Evolutionary conservation across 2,888 invertebrate species (phyloP), one percentile per base, ranked within the genome.

Genomic region (Pemphredon lugubris): DNA sequence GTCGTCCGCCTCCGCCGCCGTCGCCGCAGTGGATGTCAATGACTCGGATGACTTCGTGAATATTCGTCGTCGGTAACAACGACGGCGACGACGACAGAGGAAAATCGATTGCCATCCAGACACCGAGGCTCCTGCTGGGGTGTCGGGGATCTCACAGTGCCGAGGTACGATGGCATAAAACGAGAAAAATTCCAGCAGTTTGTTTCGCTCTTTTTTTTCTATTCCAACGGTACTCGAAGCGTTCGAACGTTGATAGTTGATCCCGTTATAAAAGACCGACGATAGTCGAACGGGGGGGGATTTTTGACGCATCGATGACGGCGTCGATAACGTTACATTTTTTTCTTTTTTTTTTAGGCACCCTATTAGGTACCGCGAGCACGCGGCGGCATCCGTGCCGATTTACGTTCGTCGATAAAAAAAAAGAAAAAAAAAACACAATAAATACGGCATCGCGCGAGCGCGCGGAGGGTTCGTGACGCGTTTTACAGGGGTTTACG

Each of bases 21-120:
- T 82, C 72, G n/a, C n/a, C n/a, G n/a, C 84, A 83, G 83, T 85
- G 84, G 84, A 88, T 87, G 87, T 88, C 88, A 88, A 88, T 88
- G 88, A 88, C 87, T 88, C 80, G 84, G 83, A 87, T 88, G 87
- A 87, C 85, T 87, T 83, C 80, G 81, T 81, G 84, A 81, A 84
- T 82, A 83, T 80, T 81, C 80, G 81, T 79, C 81, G 79, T 82
- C 82, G 74, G 77, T 83, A 75, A 77, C 82, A 75, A 82, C 74
- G 72, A 72, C 71, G 76, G 54, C 71, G 84, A 73, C 69, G 74
- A 69, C 84, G 83, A 79, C 82, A 79, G 78, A 69, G 75, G 76
- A 86, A 86, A 85, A 84, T 86, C 86, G 84, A 86, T 86, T 77
- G 74, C 76, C 70, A 74, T 69, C 78, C 83, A 73, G 76, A 74